These are phyloP conservation scores for Eudorcas thomsonii DNA, from an alignment of 2,113 vertebrate genomes.

Conservation along the genomic window DNA sequence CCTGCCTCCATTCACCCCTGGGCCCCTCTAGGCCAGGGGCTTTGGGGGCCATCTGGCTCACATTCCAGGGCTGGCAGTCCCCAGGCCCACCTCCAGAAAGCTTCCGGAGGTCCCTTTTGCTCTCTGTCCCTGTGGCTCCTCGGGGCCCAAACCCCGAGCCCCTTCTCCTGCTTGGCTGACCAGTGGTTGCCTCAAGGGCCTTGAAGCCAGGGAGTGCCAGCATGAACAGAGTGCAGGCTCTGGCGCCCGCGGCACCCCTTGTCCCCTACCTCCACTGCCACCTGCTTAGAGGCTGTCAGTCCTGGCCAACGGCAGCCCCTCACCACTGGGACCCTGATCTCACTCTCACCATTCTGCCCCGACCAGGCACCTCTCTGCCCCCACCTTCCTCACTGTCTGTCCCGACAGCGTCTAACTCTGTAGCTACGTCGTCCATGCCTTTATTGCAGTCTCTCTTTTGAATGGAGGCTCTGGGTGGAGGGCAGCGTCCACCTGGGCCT, in stretches of 20 bases:
- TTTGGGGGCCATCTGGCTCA: neutral
- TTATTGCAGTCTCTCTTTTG: neutral
- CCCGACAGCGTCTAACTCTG: neutral
- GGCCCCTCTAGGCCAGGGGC: too few species aligned
- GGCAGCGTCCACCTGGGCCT: fast-evolving
- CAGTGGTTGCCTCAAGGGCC: neutral
- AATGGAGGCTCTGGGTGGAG: neutral
- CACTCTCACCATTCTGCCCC: neutral
- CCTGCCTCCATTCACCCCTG: neutral
- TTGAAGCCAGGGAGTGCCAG: neutral
- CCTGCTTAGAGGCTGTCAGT: neutral
- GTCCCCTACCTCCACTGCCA: neutral
- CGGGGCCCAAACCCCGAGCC: neutral
- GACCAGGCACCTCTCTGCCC: neutral
- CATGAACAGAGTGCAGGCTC: fast-evolving
- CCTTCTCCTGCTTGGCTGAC: neutral
- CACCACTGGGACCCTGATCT: neutral
- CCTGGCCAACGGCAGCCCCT: neutral
- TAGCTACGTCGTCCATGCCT: fast-evolving
- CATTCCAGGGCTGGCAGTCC: neutral
- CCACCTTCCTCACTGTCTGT: neutral
- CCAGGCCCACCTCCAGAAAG: neutral
- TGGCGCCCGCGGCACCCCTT: fast-evolving
- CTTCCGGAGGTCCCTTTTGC: neutral
- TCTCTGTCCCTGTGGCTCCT: neutral